Base-by-base conservation (phyloP, 1,140 invertebrate genomes). In the Magallana ariakensis region DNA sequence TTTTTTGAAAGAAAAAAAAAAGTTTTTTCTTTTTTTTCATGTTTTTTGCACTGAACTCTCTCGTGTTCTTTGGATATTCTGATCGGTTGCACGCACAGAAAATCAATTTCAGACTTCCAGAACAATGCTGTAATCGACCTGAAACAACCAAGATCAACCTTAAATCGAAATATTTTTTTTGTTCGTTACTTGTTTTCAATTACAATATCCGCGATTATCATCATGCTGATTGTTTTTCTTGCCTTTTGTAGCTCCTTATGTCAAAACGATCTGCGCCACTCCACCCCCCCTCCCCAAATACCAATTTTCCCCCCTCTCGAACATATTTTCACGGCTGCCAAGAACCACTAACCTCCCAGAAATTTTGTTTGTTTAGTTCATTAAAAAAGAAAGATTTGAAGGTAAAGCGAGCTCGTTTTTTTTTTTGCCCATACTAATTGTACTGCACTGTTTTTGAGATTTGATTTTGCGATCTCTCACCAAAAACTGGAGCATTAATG, bases 71-170 rank as follows among this genome's bases (percentile, higher is more conserved):
- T 75, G 66, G 22, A 1, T 26, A 75, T 75, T 75, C 66, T 13
- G 22, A 75, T 75, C 22, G 66, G 66, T 19, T 75, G 22, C 66
- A 75, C 66, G 22, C 66, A 33, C 22, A 26, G 13, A 33, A 19
- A 70, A 75, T 75, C 66, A 75, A 75, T 75, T 75, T 75, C 15
- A 9, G 66, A 75, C 22, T 75, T 75, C 22, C 22, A 75, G 9
- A 75, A 33, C 66, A 75, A 75, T 75, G 66, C 22, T 75, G 26
- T 33, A 75, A 75, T 75, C 66, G 66, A 75, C 66, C 22, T 26
- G 66, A 33, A 75, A 26, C 66, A 19, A 70, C 62, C 62, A 70
- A 70, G 62, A 70, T 70, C 19, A 70, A 70, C 62, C 66, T 75
- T 26, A 33, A 75, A 75, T 33, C 22, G 66, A 19, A 75, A 6